Percentiles rank a stretch among this genome's conserved stretches.
phyloP scores from a whole-genome alignment of 2,888 invertebrate genomes.

The Hyposoter didymator region DNA sequence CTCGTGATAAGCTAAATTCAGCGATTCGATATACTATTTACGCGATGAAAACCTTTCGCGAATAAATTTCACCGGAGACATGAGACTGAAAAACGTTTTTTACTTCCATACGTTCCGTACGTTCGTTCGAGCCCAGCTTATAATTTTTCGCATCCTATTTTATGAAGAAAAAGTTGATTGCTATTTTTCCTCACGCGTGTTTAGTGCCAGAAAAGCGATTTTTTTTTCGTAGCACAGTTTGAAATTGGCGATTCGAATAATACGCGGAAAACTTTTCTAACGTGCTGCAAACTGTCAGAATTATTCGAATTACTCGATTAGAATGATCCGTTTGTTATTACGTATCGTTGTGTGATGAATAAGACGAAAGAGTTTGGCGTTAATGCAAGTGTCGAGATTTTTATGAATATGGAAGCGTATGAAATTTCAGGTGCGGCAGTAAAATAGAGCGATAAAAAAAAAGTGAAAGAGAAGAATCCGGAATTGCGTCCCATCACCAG shows the following conservation, averaged over 20 bases:
- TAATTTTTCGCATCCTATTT: neutral
- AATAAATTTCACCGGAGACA: conserved; percentile 51
- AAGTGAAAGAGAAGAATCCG: conserved; percentile 25
- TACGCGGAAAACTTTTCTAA: too few relatives aligned
- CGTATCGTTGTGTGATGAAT: neutral
- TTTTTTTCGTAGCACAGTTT: too few relatives aligned
- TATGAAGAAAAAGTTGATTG: neutral
- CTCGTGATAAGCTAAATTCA: conserved; percentile 61
- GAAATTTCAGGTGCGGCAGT: conserved; percentile 14
- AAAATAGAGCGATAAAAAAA: conserved; percentile 46
- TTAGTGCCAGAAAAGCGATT: neutral
- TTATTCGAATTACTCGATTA: too few relatives aligned
- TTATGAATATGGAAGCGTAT: neutral
- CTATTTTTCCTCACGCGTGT: neutral
- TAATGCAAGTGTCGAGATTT: neutral
- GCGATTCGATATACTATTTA: conserved; percentile 60
- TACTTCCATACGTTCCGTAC: neutral
- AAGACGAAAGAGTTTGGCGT: neutral
- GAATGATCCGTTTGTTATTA: neutral
- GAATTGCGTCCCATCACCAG: neutral
- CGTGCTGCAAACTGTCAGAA: too few relatives aligned
- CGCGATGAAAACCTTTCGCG: conserved; percentile 51
- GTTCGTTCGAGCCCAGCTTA: neutral
- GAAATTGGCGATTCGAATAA: too few relatives aligned
- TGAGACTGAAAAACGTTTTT: neutral